Conservation (phyloP, 2,797 vertebrate species). For the Enteromius thamalakanensis region DNA sequence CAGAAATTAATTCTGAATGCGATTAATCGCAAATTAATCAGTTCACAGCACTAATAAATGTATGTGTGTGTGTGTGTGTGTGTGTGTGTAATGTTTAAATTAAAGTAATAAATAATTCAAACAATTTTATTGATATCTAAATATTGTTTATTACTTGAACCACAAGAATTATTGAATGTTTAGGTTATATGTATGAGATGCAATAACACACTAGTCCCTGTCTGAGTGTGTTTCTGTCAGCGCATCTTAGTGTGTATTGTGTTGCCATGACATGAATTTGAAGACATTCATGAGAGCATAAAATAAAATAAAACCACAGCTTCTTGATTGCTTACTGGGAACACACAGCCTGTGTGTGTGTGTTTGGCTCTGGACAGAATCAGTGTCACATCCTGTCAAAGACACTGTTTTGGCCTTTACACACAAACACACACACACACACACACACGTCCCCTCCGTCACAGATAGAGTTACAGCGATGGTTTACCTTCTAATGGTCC, state of each 20-base stretch:
- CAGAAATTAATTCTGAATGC: no score
- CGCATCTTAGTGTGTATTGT: neutral
- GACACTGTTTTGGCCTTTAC: constrained; percentile 39
- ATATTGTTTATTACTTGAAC: neutral
- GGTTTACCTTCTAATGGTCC: constrained; percentile 43
- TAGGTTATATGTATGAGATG: neutral
- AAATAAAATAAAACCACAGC: neutral
- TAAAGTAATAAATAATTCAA: no score
- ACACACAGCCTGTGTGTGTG: constrained; percentile 4
- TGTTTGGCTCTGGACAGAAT: constrained; percentile 55
- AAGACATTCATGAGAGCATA: neutral
- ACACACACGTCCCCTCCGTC: constrained; percentile 29
- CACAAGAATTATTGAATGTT: neutral
- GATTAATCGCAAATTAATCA: no score
- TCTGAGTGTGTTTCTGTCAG: neutral
- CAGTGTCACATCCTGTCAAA: constrained; percentile 53
- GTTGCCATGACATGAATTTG: constrained; percentile 7
- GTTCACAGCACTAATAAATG: no score
- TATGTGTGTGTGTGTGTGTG: no score
- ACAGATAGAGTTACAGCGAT: constrained; percentile 32
- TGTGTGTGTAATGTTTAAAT: neutral
- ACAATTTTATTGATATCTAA: neutral
- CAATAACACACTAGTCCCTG: neutral
- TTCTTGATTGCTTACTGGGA: constrained; percentile 11
- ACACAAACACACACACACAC: constrained; percentile 30